Evolutionary conservation across 2,888 invertebrate species (phyloP).

Genomic region (Palloptera scutellata): DNA sequence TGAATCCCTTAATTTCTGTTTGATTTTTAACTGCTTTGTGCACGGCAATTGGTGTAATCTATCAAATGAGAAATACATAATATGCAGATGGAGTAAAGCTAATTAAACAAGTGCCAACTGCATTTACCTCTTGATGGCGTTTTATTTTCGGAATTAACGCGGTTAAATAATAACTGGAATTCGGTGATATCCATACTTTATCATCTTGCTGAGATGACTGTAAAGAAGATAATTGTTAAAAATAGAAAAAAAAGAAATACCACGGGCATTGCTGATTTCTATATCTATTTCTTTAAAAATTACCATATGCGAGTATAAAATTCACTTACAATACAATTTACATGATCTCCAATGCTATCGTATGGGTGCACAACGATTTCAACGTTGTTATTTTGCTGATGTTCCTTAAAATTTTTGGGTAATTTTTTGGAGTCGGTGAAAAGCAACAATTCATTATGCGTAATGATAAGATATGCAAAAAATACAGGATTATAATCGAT

Average conservation of each 20-base stretch:
- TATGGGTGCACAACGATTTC: slow-evolving; percentile 68
- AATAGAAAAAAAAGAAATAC: not conserved
- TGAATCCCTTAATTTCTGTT: slow-evolving; percentile 82
- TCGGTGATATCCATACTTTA: slow-evolving; percentile 69
- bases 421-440: slow-evolving; percentile 72
- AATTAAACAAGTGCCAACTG: not conserved
- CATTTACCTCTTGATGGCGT: slow-evolving; percentile 50
- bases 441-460: slow-evolving; percentile 68
- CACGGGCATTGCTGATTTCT: too few relatives aligned
- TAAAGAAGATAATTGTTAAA: not conserved
- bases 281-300: too few relatives aligned
- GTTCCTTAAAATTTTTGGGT: slow-evolving; percentile 66
- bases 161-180: slow-evolving; percentile 67
- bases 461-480: slow-evolving; percentile 77
- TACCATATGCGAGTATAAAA: too few relatives aligned
- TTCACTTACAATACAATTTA: slow-evolving; percentile 60
- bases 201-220: slow-evolving; percentile 42
- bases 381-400: slow-evolving; percentile 69
- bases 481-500: slow-evolving; percentile 92
- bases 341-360: slow-evolving; percentile 63
- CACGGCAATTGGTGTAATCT: slow-evolving; percentile 80
- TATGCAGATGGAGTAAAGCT: not conserved
- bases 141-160: slow-evolving; percentile 52
- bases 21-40: slow-evolving; percentile 91
- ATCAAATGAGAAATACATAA: slow-evolving; percentile 19